Conservation (phyloP, 2,113 vertebrate species). For the Cyprinodon variegatus region DNA sequence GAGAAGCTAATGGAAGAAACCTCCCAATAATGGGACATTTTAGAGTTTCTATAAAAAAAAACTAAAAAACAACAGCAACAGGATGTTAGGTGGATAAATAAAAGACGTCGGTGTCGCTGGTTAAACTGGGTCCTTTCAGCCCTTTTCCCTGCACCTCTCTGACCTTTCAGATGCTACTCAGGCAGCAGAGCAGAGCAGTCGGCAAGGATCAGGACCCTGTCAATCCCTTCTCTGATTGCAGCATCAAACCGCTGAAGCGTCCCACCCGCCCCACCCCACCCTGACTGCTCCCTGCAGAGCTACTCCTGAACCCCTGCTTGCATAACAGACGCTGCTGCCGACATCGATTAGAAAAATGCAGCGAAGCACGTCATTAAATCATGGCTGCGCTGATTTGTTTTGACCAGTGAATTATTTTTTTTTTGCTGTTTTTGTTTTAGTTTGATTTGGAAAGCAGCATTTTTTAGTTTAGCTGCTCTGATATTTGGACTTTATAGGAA, state of each 20-base stretch:
- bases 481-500: background rate
- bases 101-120: background rate
- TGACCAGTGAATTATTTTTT: slow-evolving; percentile 15
- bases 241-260: slow-evolving; percentile 37
- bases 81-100: background rate
- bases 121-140: background rate
- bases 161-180: slow-evolving; percentile 2
- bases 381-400: slow-evolving; percentile 10
- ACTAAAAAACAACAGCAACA: background rate
- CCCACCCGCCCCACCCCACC: slow-evolving; percentile 14
- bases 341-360: slow-evolving; percentile 48
- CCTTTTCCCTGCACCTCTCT: background rate
- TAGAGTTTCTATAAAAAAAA: background rate
- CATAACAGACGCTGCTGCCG: slow-evolving; percentile 44
- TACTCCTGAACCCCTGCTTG: slow-evolving; percentile 31
- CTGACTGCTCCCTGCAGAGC: slow-evolving; percentile 32
- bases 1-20: slow-evolving; percentile 10
- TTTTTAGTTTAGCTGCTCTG: background rate
- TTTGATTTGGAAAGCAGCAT: background rate
- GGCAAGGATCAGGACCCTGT: slow-evolving; percentile 46
- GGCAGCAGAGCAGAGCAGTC: slow-evolving; percentile 15
- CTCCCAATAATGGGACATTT: background rate
- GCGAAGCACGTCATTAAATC: slow-evolving; percentile 23
- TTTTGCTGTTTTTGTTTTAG: background rate
- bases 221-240: slow-evolving; percentile 53